These are phyloP conservation scores for Apantesis nais DNA, from an alignment of 2,888 invertebrate species.

Conservation along the genomic window DNA sequence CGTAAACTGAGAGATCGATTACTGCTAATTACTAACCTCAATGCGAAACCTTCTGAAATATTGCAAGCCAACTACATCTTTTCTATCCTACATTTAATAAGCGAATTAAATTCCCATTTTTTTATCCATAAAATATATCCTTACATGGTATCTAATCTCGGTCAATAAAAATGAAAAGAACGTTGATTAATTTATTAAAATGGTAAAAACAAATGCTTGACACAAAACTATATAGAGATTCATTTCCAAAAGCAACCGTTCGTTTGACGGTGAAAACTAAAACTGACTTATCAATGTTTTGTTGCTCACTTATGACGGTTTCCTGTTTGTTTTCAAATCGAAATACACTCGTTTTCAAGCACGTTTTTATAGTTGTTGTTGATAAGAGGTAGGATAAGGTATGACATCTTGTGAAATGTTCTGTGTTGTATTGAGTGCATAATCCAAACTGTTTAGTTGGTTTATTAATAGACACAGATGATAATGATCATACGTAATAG, in stretches of 20 bases:
- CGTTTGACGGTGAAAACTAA: slow-evolving; percentile 3
- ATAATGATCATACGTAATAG: background rate
- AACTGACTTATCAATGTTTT: slow-evolving; percentile 22
- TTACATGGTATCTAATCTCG: slow-evolving; percentile 20
- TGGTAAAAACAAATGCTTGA: slow-evolving; percentile 17
- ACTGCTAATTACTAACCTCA: slow-evolving; percentile 79
- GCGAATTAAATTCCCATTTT: slow-evolving; percentile 28
- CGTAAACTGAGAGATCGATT: slow-evolving; percentile 81
- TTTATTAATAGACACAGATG: background rate
- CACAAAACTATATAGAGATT: slow-evolving; percentile 20
- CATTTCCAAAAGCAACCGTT: slow-evolving; percentile 18
- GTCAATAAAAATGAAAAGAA: slow-evolving; percentile 23
- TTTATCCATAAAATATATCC: slow-evolving; percentile 8
- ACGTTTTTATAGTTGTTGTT: background rate
- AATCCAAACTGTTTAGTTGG: background rate
- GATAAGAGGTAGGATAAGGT: background rate
- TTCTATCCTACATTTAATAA: slow-evolving; percentile 52
- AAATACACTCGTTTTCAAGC: slow-evolving; percentile 6
- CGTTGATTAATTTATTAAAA: no score
- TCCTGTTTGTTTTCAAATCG: slow-evolving; percentile 23
- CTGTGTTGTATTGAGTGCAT: background rate
- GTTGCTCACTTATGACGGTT: slow-evolving; percentile 19
- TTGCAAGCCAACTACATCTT: slow-evolving; percentile 53
- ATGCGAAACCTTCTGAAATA: slow-evolving; percentile 63
- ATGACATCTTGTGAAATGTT: background rate